phyloP scores from a whole-genome alignment of 2,113 vertebrate species.

The Madoqua kirkii region DNA sequence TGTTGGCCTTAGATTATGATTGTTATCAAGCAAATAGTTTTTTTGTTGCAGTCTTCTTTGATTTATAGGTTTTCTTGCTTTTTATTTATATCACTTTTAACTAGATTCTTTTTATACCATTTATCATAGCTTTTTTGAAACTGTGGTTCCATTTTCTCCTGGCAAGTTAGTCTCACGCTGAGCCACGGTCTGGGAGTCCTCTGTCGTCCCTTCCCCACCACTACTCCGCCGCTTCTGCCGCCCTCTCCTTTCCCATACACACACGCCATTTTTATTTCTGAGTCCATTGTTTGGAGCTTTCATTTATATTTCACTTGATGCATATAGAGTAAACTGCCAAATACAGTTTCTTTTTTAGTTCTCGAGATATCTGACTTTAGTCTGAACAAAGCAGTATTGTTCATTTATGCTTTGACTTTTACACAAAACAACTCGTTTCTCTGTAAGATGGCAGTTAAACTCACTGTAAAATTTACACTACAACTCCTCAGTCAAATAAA shows the following conservation, averaged over 20 bases:
- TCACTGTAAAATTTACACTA: not conserved
- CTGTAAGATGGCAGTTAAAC: not conserved
- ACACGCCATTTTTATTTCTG: not conserved
- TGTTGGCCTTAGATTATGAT: not conserved
- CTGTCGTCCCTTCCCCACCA: not conserved
- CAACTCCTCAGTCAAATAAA: not conserved
- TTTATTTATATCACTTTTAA: constrained; percentile 7
- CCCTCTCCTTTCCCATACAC: not conserved
- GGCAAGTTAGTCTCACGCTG: not conserved
- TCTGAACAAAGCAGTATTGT: constrained; percentile 22
- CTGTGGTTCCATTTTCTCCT: not conserved
- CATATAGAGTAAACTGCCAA: not conserved
- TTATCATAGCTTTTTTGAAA: not conserved
- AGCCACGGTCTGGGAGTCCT: not conserved
- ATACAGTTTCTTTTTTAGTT: not conserved
- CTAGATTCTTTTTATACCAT: not conserved
- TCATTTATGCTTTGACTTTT: constrained; percentile 2
- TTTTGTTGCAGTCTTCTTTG: not conserved
- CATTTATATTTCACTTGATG: not conserved
- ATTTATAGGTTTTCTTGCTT: not conserved
- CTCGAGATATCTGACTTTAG: not conserved
- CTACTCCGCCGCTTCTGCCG: not conserved
- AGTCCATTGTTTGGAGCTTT: not conserved
- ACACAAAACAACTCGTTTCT: constrained; percentile 4
- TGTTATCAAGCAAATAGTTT: not conserved